These are phyloP conservation scores for Stomatorhinus walkeri DNA, from an alignment of 2,797 vertebrate genomes.

Conservation along the genomic window DNA sequence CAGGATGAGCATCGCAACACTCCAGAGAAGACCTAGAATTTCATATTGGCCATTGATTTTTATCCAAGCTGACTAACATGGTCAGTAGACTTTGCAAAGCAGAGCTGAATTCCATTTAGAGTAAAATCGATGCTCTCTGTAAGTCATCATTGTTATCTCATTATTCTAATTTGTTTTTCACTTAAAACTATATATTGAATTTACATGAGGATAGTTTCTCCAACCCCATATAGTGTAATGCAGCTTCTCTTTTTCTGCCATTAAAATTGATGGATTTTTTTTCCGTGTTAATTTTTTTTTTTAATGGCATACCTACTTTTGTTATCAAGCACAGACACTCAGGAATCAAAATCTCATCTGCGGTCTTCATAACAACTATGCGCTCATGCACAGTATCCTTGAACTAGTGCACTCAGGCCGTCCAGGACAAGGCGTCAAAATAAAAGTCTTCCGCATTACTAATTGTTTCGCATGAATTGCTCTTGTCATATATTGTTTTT, in stretches of 20 bases:
- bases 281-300: neutral
- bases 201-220: neutral
- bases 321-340: neutral
- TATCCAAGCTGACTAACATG: neutral
- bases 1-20: neutral
- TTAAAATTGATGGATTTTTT: neutral
- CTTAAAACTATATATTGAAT: neutral
- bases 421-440: neutral
- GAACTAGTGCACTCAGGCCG: neutral
- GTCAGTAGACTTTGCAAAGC: neutral
- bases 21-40: neutral
- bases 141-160: neutral
- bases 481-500: neutral
- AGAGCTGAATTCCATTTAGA: neutral
- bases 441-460: neutral
- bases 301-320: neutral
- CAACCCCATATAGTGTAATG: neutral
- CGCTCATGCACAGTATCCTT: neutral
- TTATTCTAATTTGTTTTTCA: neutral
- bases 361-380: neutral
- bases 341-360: neutral
- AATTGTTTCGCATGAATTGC: neutral
- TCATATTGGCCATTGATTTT: neutral
- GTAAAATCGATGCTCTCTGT: neutral
- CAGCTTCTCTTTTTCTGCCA: neutral